These are phyloP conservation scores for Arrhopalites spinosus DNA, from an alignment of 2,888 invertebrate genomes.

Conservation along the genomic window DNA sequence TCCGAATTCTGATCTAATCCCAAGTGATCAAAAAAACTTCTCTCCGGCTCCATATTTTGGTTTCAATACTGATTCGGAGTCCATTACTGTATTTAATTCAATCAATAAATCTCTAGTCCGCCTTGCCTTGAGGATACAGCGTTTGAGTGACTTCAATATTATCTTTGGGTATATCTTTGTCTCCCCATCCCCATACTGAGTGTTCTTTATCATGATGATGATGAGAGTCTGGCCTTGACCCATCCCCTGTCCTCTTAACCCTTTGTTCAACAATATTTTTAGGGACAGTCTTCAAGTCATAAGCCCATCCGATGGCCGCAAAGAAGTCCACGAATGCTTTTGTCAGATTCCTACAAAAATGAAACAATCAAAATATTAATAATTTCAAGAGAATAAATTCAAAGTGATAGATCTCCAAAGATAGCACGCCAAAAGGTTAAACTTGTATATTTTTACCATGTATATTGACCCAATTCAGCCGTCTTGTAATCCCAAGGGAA, in stretches of 20 bases:
- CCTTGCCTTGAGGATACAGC: conserved; percentile 14
- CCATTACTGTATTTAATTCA: background rate
- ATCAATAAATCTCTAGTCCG: conserved; percentile 8
- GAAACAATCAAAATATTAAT: too few relatives aligned
- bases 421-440: too few relatives aligned
- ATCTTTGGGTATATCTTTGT: conserved; percentile 50
- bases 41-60: background rate
- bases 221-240: conserved; percentile 59
- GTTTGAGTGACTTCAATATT: conserved; percentile 45
- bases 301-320: conserved; percentile 67
- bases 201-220: conserved; percentile 33
- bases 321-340: conserved; percentile 68
- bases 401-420: too few relatives aligned
- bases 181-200: conserved; percentile 54
- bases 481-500: conserved; percentile 75
- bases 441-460: too few relatives aligned
- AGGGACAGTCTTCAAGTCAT: conserved; percentile 70
- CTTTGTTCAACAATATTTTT: conserved; percentile 71
- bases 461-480: conserved; percentile 61
- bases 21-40: background rate
- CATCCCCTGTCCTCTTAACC: conserved; percentile 75
- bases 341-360: conserved; percentile 69
- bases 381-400: too few relatives aligned
- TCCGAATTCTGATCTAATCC: background rate
- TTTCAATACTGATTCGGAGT: background rate